Base-by-base conservation (phyloP, 2,888 invertebrate genomes). In the Dryadula phaetusa region DNA sequence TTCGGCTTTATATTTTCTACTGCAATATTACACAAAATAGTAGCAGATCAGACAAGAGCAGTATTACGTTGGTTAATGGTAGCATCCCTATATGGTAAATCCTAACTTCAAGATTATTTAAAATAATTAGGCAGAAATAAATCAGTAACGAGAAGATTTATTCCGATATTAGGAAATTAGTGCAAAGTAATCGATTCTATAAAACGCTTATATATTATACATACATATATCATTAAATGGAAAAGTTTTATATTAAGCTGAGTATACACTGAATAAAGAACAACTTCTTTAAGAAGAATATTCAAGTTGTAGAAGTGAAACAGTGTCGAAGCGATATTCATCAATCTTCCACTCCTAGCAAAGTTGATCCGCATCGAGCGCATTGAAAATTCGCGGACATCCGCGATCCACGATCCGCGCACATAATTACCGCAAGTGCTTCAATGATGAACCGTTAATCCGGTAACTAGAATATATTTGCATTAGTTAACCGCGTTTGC, bases 381-480 rank as follows among this genome's bases (percentile, higher is more conserved):
- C 69, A 70, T 70, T 61, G 64, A 72, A 69, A 67, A 65, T 62
- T 67, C 64, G 62, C 61, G 68, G 68, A 67, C 70, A 65, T 47
- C 65, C 64, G 49, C 64, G 64, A 67, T 53, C 64, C 62, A 47
- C 66, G 63, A 67, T 66, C 72, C 66, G 69, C 70, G 79, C 79
- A 82, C 83, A 84, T 87, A 87, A 88, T 88, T 85, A 88, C 82
- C 82, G 78, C 86, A 85, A 89, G 86, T 87, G 83, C 82, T 79
- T 82, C 82, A 77, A 87, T 86, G 84, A 88, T 86, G 85, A 84
- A 80, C 87, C 82, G 86, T 83, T 90, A 88, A 88, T 87, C 85
- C 83, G 77, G 78, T 77, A 83, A 83, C 84, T 84, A 83, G 88
- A 89, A 89, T 90, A 90, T 86, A 90, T 90, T 90, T 90, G 85